Evolutionary conservation across 2,113 vertebrate species (phyloP).

Genomic region (Syngnathoides biaculeatus): DNA sequence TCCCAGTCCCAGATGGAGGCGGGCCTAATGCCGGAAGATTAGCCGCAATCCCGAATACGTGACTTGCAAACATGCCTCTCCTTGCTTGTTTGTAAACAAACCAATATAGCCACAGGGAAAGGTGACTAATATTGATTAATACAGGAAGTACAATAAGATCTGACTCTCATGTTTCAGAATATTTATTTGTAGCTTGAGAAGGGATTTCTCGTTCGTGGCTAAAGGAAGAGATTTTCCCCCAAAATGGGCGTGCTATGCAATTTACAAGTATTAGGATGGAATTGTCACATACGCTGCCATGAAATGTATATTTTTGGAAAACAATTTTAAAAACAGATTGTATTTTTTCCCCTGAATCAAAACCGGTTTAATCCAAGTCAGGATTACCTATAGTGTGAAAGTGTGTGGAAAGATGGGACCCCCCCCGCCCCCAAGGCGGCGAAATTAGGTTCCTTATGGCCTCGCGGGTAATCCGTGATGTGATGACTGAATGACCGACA

Average conservation of each 20-base stretch:
- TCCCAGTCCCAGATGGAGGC: conserved; percentile 54
- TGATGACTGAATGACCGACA: conserved; percentile 45
- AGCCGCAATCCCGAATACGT: conserved; percentile 58
- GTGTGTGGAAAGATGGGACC: not conserved
- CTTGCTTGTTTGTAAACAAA: conserved; percentile 25
- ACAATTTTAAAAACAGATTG: too few relatives aligned
- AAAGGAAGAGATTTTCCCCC: not conserved
- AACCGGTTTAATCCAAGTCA: not conserved
- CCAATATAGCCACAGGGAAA: conserved; percentile 5
- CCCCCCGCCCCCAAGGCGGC: not conserved
- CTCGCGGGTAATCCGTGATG: conserved; percentile 56
- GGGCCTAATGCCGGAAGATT: conserved; percentile 59
- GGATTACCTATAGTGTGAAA: not conserved
- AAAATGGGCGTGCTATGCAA: not conserved
- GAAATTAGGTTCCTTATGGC: conserved; percentile 30
- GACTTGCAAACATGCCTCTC: conserved; percentile 27
- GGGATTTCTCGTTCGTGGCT: not conserved
- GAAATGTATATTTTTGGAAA: not conserved
- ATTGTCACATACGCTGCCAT: too few relatives aligned
- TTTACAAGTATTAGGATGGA: too few relatives aligned
- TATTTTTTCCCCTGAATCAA: not conserved
- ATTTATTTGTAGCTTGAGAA: not conserved
- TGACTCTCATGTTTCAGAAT: not conserved
- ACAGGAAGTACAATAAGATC: not conserved
- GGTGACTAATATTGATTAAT: not conserved